Percentiles rank a stretch among this genome's conserved stretches.
These are phyloP conservation scores for Nixonia krombeini DNA, from an alignment of 1,140 invertebrate genomes.

Conservation along the genomic window DNA sequence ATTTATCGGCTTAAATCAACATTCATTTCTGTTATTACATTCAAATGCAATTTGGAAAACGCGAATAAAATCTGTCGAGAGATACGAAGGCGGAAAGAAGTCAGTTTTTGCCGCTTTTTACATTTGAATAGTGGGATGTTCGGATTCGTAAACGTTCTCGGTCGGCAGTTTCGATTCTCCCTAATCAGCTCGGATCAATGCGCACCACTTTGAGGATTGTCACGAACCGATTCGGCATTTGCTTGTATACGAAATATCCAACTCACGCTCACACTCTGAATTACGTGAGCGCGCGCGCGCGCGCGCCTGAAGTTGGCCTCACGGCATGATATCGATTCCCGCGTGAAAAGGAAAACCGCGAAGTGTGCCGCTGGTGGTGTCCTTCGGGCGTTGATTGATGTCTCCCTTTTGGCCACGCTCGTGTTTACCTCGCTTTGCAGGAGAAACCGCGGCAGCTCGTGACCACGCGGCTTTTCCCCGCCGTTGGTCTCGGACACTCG, in stretches of 20 bases:
- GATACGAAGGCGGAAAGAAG: too few species aligned
- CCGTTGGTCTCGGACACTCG: too few species aligned
- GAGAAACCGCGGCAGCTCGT: slow-evolving; percentile 6
- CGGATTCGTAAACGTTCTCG: too few species aligned
- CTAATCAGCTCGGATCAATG: too few species aligned
- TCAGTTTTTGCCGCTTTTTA: too few species aligned
- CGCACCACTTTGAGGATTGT: too few species aligned
- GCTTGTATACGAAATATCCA: background rate
- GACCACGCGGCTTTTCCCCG: background rate
- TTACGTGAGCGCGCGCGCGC: slow-evolving; percentile 10
- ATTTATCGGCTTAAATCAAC: background rate
- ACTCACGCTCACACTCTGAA: background rate
- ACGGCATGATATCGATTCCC: slow-evolving; percentile 40
- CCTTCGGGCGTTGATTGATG: slow-evolving; percentile 36
- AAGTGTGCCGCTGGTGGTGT: slow-evolving; percentile 37
- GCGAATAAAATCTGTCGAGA: too few species aligned
- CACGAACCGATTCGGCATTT: too few species aligned
- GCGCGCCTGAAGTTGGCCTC: slow-evolving; percentile 29
- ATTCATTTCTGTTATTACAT: background rate
- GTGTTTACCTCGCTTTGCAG: background rate
- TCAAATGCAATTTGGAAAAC: too few species aligned
- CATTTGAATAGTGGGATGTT: too few species aligned
- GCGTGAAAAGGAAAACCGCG: slow-evolving; percentile 46
- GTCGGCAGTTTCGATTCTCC: too few species aligned
- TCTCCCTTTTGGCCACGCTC: slow-evolving; percentile 28